Base-by-base conservation (phyloP, 2,888 invertebrate species). In the Malacosoma neustria region DNA sequence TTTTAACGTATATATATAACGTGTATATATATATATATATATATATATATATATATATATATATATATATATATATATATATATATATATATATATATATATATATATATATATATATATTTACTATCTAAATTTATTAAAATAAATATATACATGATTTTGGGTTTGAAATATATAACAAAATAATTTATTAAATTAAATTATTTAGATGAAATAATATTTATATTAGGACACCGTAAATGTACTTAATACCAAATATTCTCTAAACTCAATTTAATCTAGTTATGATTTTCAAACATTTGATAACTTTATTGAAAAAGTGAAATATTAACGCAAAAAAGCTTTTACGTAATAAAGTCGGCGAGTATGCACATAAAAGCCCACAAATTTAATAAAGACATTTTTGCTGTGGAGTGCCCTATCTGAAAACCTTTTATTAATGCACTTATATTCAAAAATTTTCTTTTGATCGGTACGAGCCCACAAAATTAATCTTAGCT, bases 381-480 rank as follows among this genome's bases (percentile, higher is more conserved):
- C 63, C 65, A 66, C 73, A 73, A 81, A 81, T 80, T 79, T 76
- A 80, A 82, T 81, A 77, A 81, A 74, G 74, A 71, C 63, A 77
- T 79, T 79, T 65, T 75, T 67, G 65, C 60, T 59, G 67, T 62
- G 65, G 68, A 77, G 72, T 72, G 65, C 72, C 61, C 74, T 69
- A 65, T 66, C 61, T 67, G 61, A 72, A 68, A 72, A 72, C 72
- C 70, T 67, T 80, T 77, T 75, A 84, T 77, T 80, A 80, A 82
- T 84, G 77, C 79, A 82, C 80, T 81, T 81, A 80, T 71, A 76
- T 80, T 79, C 79, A 70, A 74, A 79, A 81, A 76, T 73, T 75
- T 75, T 77, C 76, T 80, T 84, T 84, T 80, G 77, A 67, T 66
- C 59, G 49, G 55, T 54, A 53, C 62, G 66, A 50, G 75, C 72